phyloP scores from a whole-genome alignment of 1,140 invertebrate species.

The Fopius arisanus region DNA sequence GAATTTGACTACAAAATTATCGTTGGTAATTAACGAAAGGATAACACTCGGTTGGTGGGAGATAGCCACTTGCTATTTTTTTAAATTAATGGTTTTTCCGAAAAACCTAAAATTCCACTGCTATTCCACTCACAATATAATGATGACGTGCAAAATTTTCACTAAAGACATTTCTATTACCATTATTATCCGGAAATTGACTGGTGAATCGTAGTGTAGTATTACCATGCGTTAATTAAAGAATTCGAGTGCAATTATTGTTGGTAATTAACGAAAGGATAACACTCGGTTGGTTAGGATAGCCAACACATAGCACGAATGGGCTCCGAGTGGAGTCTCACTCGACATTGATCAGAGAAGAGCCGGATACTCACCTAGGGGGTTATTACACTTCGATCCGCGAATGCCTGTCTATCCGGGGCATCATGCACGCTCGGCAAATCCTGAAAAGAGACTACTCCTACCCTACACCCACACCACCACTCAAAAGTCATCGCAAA shows the following conservation, averaged over 20 bases:
- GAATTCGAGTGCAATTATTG: background rate
- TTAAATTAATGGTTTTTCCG: no score
- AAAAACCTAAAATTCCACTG: no score
- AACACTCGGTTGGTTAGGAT: background rate
- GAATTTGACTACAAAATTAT: no score
- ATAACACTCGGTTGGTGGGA: no score
- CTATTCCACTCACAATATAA: no score
- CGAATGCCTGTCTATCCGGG: background rate
- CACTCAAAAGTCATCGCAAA: background rate
- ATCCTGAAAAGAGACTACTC: background rate
- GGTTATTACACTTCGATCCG: conserved; percentile 10
- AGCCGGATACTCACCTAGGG: background rate
- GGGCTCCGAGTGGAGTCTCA: background rate
- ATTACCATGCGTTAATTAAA: no score
- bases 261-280: background rate
- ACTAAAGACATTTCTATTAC: no score
- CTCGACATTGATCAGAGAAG: background rate
- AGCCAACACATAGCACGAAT: background rate
- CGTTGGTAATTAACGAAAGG: no score
- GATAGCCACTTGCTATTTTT: no score
- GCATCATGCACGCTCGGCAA: background rate
- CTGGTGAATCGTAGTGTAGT: no score
- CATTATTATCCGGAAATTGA: no score
- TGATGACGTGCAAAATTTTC: no score
- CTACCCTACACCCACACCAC: background rate